A percentile compares a stretch with the other conserved stretches of the same genome.
Conservation (phyloP, 2,113 vertebrate species). For the Taxidea taxus region DNA sequence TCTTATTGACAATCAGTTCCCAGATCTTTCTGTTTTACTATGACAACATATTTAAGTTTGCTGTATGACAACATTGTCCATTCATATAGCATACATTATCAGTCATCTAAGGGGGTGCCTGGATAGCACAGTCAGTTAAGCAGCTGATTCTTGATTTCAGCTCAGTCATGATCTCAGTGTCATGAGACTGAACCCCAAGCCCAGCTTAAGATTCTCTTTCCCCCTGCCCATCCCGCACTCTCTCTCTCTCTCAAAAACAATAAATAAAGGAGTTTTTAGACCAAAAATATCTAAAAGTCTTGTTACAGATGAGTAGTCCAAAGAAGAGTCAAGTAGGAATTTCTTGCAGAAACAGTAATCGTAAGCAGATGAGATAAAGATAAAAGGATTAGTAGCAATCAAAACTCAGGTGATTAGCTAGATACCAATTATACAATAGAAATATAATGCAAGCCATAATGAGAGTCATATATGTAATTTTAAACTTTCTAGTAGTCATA, state of each 20-base stretch:
- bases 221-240: no score
- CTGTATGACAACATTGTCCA: background rate
- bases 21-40: background rate
- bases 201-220: background rate
- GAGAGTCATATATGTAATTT: background rate
- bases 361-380: background rate
- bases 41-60: background rate
- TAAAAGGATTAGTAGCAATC: background rate
- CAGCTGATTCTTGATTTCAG: background rate
- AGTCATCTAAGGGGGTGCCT: background rate
- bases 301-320: background rate
- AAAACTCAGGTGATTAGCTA: background rate
- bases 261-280: background rate
- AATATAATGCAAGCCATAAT: background rate
- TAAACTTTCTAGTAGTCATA: background rate
- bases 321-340: background rate
- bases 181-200: background rate
- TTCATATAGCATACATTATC: background rate
- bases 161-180: background rate
- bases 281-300: background rate
- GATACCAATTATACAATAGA: background rate
- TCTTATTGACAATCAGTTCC: background rate
- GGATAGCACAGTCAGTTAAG: background rate
- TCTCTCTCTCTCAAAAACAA: no score
- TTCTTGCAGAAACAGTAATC: background rate